A percentile compares a stretch with the other conserved stretches of the same genome.
phyloP scores from a whole-genome alignment of 92 coral and sea anemone species.

The Isaurus tuberculatus region DNA sequence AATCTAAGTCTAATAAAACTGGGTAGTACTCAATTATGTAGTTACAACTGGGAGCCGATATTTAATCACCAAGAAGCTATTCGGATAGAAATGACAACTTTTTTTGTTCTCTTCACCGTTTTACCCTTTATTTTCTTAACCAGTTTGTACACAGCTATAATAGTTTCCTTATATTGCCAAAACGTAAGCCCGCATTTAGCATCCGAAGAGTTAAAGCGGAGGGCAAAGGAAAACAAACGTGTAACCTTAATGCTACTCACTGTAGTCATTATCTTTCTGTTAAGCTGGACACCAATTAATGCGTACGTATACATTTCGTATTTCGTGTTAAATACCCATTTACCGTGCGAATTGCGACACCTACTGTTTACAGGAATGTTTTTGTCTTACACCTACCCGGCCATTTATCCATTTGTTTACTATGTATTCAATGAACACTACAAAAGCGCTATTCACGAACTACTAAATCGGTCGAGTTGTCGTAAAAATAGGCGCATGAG shows the following conservation, averaged over 20 bases:
- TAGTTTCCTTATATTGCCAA: conserved; percentile 28
- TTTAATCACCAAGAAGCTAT: conserved; percentile 2
- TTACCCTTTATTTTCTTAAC: conserved; percentile 46
- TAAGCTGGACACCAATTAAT: conserved; percentile 47
- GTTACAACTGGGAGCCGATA: conserved; percentile 40
- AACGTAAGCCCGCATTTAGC: conserved; percentile 12
- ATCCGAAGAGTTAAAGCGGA: conserved; percentile 36
- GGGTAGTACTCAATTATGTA: background rate
- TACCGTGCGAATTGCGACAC: background rate
- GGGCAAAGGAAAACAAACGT: conserved; percentile 52
- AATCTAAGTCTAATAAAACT: conserved; percentile 2
- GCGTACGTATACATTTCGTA: background rate
- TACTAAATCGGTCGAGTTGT: background rate
- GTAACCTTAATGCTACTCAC: conserved; percentile 50
- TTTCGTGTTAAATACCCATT: background rate
- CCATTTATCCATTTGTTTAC: conserved; percentile 31
- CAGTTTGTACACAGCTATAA: conserved; percentile 41
- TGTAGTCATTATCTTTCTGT: conserved; percentile 50
- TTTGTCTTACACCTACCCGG: conserved; percentile 7
- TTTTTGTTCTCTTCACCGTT: conserved; percentile 34
- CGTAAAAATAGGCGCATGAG: background rate
- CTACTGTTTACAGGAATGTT: conserved; percentile 21
- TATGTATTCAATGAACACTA: conserved; percentile 40
- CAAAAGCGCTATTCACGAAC: conserved; percentile 24
- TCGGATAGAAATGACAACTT: background rate